Conservation (phyloP, 2,113 vertebrate species). For the Rousettus leschenaultii region DNA sequence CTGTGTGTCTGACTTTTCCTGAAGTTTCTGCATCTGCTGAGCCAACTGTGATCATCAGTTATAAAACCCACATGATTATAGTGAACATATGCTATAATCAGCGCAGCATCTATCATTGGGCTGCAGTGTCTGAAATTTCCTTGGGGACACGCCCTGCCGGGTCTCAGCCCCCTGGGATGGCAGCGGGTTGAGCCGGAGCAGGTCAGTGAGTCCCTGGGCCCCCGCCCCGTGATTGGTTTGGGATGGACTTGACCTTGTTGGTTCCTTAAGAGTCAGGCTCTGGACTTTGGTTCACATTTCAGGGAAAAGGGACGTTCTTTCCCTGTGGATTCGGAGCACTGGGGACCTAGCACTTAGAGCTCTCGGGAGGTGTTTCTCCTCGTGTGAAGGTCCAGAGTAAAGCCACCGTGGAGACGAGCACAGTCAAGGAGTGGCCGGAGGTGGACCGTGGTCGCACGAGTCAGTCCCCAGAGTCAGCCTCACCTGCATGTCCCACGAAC, state of each 20-base stretch:
- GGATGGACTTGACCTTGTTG: neutral
- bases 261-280: neutral
- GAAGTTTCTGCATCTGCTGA: conserved; percentile 50
- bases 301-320: neutral
- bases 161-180: neutral
- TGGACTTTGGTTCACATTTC: neutral
- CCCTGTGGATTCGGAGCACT: neutral
- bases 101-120: neutral
- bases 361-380: neutral
- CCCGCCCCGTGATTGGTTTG: neutral
- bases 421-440: neutral
- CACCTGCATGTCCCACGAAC: neutral
- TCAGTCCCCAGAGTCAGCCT: neutral
- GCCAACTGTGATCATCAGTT: conserved; percentile 52
- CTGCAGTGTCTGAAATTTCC: neutral
- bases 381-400: neutral
- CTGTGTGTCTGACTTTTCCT: neutral
- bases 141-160: neutral
- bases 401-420: neutral
- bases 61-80: conserved; percentile 2
- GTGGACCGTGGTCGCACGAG: rapidly evolving
- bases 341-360: neutral
- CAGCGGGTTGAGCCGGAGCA: neutral
- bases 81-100: neutral
- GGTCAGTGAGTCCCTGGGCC: rapidly evolving